Evolutionary conservation across 2,888 invertebrate species (phyloP).

Genomic region (Diachrysia chrysitis): DNA sequence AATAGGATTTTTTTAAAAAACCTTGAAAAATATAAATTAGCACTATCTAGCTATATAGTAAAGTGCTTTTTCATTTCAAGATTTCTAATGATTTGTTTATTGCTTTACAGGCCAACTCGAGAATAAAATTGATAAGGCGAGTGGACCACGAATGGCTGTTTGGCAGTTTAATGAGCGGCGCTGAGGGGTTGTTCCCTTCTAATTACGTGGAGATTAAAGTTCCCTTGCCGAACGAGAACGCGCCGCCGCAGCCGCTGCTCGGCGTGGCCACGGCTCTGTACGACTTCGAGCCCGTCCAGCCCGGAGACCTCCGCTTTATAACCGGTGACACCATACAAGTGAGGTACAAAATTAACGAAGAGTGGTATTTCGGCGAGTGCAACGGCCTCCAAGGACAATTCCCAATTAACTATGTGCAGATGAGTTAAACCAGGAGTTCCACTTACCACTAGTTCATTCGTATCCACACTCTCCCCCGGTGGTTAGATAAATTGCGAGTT

Average conservation of each 20-base stretch:
- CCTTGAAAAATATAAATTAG: too few relatives aligned
- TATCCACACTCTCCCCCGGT: constrained; percentile 24
- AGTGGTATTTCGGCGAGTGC: constrained; percentile 94
- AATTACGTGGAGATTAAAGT: constrained; percentile 94
- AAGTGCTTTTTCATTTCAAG: constrained; percentile 22
- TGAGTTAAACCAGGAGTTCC: constrained; percentile 69
- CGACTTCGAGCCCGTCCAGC: constrained; percentile 91
- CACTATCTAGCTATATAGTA: constrained; percentile 8
- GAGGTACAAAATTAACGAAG: constrained; percentile 91
- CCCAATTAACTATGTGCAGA: constrained; percentile 93
- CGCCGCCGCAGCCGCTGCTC: constrained; percentile 56
- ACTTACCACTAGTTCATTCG: constrained; percentile 19
- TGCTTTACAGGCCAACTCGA: constrained; percentile 91
- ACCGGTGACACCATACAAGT: constrained; percentile 89
- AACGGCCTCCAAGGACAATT: constrained; percentile 92
- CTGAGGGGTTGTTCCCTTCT: constrained; percentile 94
- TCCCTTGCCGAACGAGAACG: constrained; percentile 88
- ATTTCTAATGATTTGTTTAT: constrained; percentile 17
- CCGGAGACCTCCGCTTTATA: constrained; percentile 78
- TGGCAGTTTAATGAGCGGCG: constrained; percentile 91
- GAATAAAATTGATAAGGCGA: constrained; percentile 91
- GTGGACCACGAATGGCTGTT: constrained; percentile 95
- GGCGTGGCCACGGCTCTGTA: constrained; percentile 91
- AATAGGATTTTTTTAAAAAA: neutral
- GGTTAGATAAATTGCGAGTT: constrained; percentile 43